Conservation (phyloP, 2,113 vertebrate species). For the Myotis lucifugus region DNA sequence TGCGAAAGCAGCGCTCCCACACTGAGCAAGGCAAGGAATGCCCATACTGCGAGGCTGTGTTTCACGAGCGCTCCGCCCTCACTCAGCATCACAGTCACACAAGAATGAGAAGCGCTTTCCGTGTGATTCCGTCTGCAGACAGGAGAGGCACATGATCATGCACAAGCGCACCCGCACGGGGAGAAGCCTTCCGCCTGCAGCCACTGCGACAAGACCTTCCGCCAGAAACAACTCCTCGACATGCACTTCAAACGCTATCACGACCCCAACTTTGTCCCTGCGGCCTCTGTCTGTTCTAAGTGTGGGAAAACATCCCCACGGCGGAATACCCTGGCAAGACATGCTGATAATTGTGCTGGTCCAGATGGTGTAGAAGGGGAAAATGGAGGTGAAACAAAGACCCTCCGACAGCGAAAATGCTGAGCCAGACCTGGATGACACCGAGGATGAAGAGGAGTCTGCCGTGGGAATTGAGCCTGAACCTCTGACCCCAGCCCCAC, state of each 20-base stretch:
- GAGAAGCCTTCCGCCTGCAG: constrained; percentile 97
- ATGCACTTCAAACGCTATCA: constrained; percentile 99
- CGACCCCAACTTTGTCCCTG: constrained; percentile 95
- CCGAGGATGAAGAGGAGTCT: constrained; percentile 87
- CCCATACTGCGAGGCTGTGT: constrained; percentile 96
- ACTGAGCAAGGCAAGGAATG: constrained; percentile 98
- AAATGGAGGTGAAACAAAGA: constrained; percentile 97
- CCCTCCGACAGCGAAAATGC: constrained; percentile 83
- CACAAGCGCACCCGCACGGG: constrained; percentile 96
- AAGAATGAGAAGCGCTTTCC: constrained; percentile 98
- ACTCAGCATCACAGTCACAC: constrained; percentile 97
- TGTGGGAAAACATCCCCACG: constrained; percentile 97
- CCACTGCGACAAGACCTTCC: constrained; percentile 98
- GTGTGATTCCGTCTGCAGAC: constrained; percentile 96
- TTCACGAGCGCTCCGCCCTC: constrained; percentile 96
- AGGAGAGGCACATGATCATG: constrained; percentile 99
- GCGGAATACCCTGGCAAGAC: constrained; percentile 97
- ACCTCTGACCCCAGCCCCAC: constrained; percentile 89
- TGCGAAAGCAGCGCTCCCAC: constrained; percentile 97
- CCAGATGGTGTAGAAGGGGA: constrained; percentile 92
- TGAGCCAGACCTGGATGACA: constrained; percentile 93
- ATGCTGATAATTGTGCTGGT: constrained; percentile 94
- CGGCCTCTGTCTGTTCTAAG: constrained; percentile 95
- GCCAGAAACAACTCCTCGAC: constrained; percentile 97
- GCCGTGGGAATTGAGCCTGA: constrained; percentile 92